These are phyloP conservation scores for Hermetia illucens DNA, from an alignment of 1,140 invertebrate genomes.

Conservation along the genomic window DNA sequence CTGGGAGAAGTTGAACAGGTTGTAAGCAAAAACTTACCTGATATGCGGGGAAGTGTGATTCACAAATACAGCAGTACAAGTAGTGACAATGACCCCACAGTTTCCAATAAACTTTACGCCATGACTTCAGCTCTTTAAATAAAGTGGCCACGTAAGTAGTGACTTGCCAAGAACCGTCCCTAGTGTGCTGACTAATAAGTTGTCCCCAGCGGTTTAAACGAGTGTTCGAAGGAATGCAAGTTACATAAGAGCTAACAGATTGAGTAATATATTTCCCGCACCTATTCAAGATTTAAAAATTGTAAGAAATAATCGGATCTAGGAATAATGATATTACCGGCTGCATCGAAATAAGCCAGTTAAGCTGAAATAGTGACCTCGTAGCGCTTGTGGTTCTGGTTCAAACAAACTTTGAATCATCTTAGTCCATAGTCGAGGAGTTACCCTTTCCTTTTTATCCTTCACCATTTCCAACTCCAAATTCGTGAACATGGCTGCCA, in stretches of 20 bases:
- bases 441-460: slow-evolving; percentile 71
- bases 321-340: slow-evolving; percentile 30
- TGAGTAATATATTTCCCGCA: slow-evolving; percentile 40
- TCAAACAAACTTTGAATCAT: slow-evolving; percentile 60
- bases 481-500: slow-evolving; percentile 68
- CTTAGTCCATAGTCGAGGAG: slow-evolving; percentile 67
- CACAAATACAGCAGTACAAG: slow-evolving; percentile 58
- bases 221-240: slow-evolving; percentile 51
- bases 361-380: slow-evolving; percentile 65
- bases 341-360: slow-evolving; percentile 56
- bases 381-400: slow-evolving; percentile 48
- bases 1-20: not conserved
- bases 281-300: slow-evolving; percentile 17
- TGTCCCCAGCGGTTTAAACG: slow-evolving; percentile 51
- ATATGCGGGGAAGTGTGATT: slow-evolving; percentile 56
- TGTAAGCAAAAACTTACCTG: slow-evolving; percentile 35
- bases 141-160: slow-evolving; percentile 65
- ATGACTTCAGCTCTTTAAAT: slow-evolving; percentile 62
- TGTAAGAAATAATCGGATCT: not conserved
- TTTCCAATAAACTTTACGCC: slow-evolving; percentile 85
- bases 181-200: slow-evolving; percentile 49
- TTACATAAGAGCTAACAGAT: slow-evolving; percentile 47
- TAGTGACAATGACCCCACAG: slow-evolving; percentile 81
- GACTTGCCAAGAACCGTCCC: slow-evolving; percentile 67
- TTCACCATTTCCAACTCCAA: slow-evolving; percentile 58